Evolutionary conservation across 2,888 invertebrate genomes (phyloP).

Genomic region (Romanomermis culicivorax): DNA sequence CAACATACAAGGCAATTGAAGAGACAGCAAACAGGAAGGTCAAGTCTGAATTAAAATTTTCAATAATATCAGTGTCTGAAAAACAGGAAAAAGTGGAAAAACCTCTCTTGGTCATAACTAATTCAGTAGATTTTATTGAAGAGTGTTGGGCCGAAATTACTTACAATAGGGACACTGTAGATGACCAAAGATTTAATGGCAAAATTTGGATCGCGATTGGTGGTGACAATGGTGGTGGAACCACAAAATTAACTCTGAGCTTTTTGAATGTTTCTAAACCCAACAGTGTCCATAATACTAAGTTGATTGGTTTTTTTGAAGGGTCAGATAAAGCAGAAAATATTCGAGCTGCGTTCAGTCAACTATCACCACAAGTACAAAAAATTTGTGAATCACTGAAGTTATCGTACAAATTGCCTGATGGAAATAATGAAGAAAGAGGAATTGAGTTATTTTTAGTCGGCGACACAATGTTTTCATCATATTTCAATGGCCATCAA

Average conservation of each 20-base stretch:
- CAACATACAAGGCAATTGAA: no score
- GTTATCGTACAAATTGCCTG: background rate
- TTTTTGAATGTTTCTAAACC: background rate
- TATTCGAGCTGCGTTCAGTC: background rate
- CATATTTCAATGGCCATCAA: background rate
- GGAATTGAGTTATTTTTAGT: background rate
- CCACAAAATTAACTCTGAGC: background rate
- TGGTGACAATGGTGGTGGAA: background rate
- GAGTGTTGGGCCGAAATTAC: background rate
- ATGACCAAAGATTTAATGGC: background rate
- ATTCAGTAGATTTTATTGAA: background rate
- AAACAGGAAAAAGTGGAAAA: background rate
- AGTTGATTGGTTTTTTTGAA: background rate
- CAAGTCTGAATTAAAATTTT: background rate
- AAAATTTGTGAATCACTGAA: background rate
- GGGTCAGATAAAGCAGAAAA: background rate
- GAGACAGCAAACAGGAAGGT: no score
- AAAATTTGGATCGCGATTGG: background rate
- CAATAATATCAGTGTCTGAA: background rate
- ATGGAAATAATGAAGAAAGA: background rate
- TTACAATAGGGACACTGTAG: background rate
- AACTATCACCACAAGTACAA: background rate
- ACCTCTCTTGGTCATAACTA: background rate
- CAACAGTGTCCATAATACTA: background rate
- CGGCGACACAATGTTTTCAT: background rate